These are phyloP conservation scores for Pitangus sulphuratus DNA, from an alignment of 2,797 vertebrate genomes.

Conservation along the genomic window DNA sequence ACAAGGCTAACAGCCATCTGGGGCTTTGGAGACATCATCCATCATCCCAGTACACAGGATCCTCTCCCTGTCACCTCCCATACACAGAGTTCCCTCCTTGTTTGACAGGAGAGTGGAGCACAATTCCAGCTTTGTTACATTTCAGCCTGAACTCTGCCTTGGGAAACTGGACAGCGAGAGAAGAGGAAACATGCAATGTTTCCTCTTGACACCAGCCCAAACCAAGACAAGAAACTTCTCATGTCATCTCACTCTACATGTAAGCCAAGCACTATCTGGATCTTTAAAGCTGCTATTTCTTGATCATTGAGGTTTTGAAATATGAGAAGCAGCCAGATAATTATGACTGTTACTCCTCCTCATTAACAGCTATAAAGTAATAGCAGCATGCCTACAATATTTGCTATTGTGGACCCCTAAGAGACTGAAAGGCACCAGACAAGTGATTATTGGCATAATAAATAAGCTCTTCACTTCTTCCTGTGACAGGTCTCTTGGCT, in stretches of 20 bases:
- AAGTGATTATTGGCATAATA: fast-evolving
- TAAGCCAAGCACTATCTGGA: neutral
- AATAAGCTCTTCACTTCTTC: neutral
- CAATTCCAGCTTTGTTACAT: neutral
- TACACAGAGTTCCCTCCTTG: neutral
- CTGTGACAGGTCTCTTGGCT: neutral
- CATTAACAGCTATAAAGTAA: neutral
- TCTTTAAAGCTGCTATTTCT: neutral
- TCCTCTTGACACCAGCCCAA: neutral
- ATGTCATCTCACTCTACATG: neutral
- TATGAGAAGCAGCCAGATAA: neutral
- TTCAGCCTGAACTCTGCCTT: neutral
- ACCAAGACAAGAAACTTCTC: neutral
- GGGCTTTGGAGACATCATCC: neutral
- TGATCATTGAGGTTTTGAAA: neutral
- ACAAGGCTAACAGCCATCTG: neutral
- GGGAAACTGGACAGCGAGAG: neutral
- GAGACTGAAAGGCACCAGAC: neutral
- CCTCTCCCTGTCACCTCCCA: neutral
- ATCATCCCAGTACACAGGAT: neutral
- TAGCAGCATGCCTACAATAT: neutral
- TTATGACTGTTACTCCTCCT: neutral
- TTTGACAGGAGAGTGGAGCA: fast-evolving
- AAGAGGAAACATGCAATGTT: neutral
- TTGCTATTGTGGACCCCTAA: neutral